phyloP scores from a whole-genome alignment of 2,888 invertebrate species.

The Eristalis pertinax region DNA sequence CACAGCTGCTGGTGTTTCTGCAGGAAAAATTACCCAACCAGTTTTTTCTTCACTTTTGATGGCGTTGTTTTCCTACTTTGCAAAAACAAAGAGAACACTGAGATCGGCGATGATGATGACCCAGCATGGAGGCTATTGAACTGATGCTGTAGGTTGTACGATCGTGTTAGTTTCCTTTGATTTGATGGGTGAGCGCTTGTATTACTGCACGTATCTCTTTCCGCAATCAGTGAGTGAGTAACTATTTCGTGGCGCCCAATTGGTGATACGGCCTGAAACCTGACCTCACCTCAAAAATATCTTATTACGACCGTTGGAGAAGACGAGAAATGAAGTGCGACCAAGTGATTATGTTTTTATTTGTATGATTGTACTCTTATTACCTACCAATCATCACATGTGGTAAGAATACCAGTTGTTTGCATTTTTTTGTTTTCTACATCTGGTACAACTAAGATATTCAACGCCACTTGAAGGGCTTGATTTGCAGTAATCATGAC shows the following conservation, averaged over 20 bases:
- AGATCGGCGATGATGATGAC: conserved; percentile 56
- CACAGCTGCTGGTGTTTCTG: conserved; percentile 66
- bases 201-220: conserved; percentile 64
- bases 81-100: conserved; percentile 46
- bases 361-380: conserved; percentile 54
- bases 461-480: not conserved
- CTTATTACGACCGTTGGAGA: conserved; percentile 38
- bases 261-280: conserved; percentile 58
- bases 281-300: conserved; percentile 67
- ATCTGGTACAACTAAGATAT: conserved; percentile 15
- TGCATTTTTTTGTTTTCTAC: not conserved
- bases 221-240: conserved; percentile 62
- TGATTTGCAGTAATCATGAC: not conserved
- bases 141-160: conserved; percentile 47
- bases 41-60: conserved; percentile 63
- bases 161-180: conserved; percentile 41
- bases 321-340: conserved; percentile 24
- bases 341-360: conserved; percentile 50
- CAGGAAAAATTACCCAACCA: conserved; percentile 61
- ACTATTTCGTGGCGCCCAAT: conserved; percentile 60
- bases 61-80: conserved; percentile 68
- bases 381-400: conserved; percentile 47
- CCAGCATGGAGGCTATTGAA: conserved; percentile 66
- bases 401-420: conserved; percentile 17
- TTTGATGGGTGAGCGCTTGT: conserved; percentile 42